Conservation (phyloP, 2,113 vertebrate species). For the Podilymbus podiceps region DNA sequence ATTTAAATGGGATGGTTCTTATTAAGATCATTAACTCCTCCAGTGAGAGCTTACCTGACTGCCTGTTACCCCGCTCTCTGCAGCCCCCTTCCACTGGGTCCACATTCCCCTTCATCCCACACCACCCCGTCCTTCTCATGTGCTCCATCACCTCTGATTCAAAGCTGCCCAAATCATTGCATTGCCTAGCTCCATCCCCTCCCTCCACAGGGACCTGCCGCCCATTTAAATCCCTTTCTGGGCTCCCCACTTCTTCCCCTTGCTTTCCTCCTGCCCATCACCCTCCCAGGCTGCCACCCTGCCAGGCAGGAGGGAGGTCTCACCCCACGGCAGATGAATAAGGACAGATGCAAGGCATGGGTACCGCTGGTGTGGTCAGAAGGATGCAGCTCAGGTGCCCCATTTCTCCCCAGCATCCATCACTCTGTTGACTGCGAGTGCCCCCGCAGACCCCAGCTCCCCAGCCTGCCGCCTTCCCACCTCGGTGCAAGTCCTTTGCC, state of each 20-base stretch:
- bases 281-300: not conserved
- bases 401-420: not conserved
- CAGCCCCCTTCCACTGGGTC: not conserved
- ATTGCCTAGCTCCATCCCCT: not conserved
- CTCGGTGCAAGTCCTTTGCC: not conserved
- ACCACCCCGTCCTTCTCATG: accelerated
- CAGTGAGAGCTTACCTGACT: constrained; percentile 63
- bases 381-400: not conserved
- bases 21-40: constrained; percentile 68
- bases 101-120: not conserved
- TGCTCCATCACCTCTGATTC: not conserved
- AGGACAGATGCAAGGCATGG: not conserved
- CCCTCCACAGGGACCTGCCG: not conserved
- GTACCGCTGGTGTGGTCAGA: not conserved
- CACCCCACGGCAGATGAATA: not conserved
- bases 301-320: not conserved
- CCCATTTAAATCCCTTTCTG: not conserved
- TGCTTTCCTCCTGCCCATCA: not conserved
- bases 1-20: constrained; percentile 68
- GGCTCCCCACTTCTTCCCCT: not conserved
- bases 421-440: not conserved
- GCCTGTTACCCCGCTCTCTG: constrained; percentile 37
- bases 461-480: not conserved
- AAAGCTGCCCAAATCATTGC: not conserved
- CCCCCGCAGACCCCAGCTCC: not conserved